Evolutionary conservation across 2,888 invertebrate genomes (phyloP).

Genomic region (Stegophylla sp.): DNA sequence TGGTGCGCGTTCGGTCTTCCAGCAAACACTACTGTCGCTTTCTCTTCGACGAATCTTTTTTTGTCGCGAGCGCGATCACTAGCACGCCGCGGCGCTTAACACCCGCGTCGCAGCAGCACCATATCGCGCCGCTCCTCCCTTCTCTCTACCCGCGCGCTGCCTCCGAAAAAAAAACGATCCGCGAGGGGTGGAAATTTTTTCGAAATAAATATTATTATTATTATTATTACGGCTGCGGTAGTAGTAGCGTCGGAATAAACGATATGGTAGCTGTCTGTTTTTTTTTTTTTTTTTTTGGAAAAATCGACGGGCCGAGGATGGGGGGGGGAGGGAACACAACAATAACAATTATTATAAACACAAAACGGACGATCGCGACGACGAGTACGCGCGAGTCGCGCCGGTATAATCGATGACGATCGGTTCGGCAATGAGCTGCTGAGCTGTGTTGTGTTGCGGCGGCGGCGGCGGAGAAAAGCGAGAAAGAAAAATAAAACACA

Average conservation of each 20-base stretch:
- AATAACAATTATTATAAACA: background rate
- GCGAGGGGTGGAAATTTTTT: background rate
- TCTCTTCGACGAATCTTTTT: slow-evolving; percentile 56
- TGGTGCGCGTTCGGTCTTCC: slow-evolving; percentile 39
- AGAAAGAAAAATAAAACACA: slow-evolving; percentile 34
- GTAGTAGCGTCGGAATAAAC: no score
- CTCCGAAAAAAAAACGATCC: background rate
- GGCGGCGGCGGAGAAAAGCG: slow-evolving; percentile 38
- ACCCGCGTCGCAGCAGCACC: slow-evolving; percentile 33
- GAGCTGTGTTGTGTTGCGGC: no score
- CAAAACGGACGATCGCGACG: background rate
- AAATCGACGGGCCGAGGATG: no score
- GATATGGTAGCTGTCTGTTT: no score
- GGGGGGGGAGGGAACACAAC: no score
- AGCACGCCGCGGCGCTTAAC: slow-evolving; percentile 47
- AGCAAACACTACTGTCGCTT: slow-evolving; percentile 57
- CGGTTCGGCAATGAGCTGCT: slow-evolving; percentile 23
- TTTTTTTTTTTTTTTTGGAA: no score
- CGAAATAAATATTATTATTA: no score
- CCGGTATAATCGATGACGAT: slow-evolving; percentile 30
- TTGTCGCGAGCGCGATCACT: slow-evolving; percentile 16
- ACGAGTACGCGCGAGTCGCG: background rate
- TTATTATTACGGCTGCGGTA: no score
- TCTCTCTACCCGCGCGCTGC: slow-evolving; percentile 18
- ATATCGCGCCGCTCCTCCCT: background rate